Evolutionary conservation across 1,140 invertebrate species (phyloP).

Genomic region (Zaprionus kolodkinae): DNA sequence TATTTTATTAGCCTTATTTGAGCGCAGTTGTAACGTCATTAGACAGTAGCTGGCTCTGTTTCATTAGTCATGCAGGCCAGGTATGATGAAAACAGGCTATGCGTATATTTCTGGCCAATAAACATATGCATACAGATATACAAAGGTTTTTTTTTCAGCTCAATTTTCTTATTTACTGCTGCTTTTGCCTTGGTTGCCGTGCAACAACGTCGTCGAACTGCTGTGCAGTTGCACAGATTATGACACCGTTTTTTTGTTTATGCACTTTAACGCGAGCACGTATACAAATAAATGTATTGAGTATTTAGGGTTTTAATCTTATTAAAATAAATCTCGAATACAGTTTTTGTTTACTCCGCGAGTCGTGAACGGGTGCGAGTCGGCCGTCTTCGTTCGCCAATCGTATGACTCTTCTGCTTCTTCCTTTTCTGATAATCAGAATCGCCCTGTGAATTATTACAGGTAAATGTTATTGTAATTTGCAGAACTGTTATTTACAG

Average conservation of each 20-base stretch:
- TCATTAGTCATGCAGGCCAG: constrained; percentile 72
- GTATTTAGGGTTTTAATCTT: constrained; percentile 48
- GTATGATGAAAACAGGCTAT: constrained; percentile 57
- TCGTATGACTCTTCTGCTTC: constrained; percentile 40
- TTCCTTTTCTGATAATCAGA: constrained; percentile 15
- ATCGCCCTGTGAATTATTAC: constrained; percentile 39
- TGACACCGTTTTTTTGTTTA: constrained; percentile 22
- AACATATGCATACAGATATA: constrained; percentile 17
- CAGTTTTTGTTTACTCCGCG: constrained; percentile 56
- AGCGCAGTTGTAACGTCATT: constrained; percentile 39
- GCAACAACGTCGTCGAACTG: constrained; percentile 11
- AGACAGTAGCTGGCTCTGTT: constrained; percentile 31
- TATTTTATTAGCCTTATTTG: constrained; percentile 51
- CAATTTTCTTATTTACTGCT: constrained; percentile 27
- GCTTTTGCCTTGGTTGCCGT: constrained; percentile 28
- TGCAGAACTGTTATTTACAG: constrained; percentile 15
- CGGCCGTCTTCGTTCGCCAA: constrained; percentile 34
- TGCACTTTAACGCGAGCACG: constrained; percentile 37
- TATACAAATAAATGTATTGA: constrained; percentile 15
- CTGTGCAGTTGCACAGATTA: constrained; percentile 8
- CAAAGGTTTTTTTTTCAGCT: constrained; percentile 26
- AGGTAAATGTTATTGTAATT: constrained; percentile 11
- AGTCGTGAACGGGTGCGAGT: constrained; percentile 37
- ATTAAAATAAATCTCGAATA: constrained; percentile 50
- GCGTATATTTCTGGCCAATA: constrained; percentile 44